Evolutionary conservation across 2,797 vertebrate genomes (phyloP).

Genomic region (Melanotaenia pygmaea): DNA sequence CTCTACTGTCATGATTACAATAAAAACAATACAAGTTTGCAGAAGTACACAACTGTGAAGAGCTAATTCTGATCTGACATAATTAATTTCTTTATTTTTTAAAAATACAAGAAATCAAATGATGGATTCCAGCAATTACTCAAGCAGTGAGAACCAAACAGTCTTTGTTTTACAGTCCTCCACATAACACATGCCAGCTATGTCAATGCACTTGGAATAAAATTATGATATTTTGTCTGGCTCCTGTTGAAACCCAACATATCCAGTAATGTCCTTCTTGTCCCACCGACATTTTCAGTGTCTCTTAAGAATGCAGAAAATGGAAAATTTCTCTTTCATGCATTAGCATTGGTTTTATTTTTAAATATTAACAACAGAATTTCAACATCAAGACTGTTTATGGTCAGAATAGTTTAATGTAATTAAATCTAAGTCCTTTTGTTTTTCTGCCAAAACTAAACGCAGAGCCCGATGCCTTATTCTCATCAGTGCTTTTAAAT

Average conservation of each 20-base stretch:
- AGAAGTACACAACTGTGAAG: no score
- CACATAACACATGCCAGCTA: not conserved
- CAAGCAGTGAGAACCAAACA: not conserved
- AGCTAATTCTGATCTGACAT: no score
- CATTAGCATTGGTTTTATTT: slow-evolving; percentile 25
- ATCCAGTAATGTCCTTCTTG: slow-evolving; percentile 4
- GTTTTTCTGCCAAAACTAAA: slow-evolving; percentile 9
- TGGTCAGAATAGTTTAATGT: slow-evolving; percentile 8
- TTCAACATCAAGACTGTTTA: no score
- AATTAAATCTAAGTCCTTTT: not conserved
- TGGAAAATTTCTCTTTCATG: slow-evolving; percentile 2
- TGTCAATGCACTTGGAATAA: not conserved
- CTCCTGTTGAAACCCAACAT: slow-evolving; percentile 4
- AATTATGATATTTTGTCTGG: slow-evolving; percentile 5
- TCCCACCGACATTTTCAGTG: not conserved
- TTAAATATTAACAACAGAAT: slow-evolving; percentile 13
- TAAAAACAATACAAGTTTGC: no score
- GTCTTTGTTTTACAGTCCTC: not conserved
- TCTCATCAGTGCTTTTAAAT: not conserved
- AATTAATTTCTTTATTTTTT: not conserved
- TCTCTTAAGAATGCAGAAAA: slow-evolving; percentile 17
- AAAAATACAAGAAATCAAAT: not conserved
- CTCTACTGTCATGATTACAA: no score
- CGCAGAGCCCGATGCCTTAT: not conserved
- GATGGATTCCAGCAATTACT: not conserved